Percentiles rank a stretch among this genome's conserved stretches.
phyloP scores from a whole-genome alignment of 2,113 vertebrate genomes.

The Chionomys nivalis region DNA sequence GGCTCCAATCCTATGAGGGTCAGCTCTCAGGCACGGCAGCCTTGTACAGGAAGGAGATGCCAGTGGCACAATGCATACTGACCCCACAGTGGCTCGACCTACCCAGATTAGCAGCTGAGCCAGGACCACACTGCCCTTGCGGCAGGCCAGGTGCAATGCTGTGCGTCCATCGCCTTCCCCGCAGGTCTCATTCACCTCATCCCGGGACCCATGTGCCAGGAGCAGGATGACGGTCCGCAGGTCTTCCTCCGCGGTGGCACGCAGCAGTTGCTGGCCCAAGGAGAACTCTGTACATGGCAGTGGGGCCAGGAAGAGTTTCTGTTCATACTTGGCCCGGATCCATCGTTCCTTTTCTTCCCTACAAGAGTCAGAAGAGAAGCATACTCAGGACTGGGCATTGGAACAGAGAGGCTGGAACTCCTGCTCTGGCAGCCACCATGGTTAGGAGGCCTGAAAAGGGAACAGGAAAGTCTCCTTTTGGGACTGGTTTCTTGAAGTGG shows the following conservation, averaged over 20 bases:
- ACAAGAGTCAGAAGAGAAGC: slow-evolving; percentile 57
- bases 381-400: fast-evolving
- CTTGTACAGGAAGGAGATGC: background rate
- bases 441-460: too few species aligned
- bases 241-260: slow-evolving; percentile 94
- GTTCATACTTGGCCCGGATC: slow-evolving; percentile 98
- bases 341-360: slow-evolving; percentile 98
- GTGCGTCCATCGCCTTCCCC: slow-evolving; percentile 95
- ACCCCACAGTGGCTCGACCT: slow-evolving; percentile 7
- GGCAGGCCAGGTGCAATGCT: slow-evolving; percentile 94
- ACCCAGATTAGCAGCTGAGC: slow-evolving; percentile 98
- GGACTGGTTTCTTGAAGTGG: background rate
- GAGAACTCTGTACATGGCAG: slow-evolving; percentile 90
- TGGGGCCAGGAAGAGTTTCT: slow-evolving; percentile 94
- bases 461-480: fast-evolving
- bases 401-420: fast-evolving
- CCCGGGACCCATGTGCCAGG: slow-evolving; percentile 93
- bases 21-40: fast-evolving
- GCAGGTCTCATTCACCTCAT: slow-evolving; percentile 97
- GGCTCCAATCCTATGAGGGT: background rate
- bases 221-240: slow-evolving; percentile 93
- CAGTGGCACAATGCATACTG: background rate
- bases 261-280: slow-evolving; percentile 94
- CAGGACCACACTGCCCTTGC: slow-evolving; percentile 94
- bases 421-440: fast-evolving